Conservation (phyloP, 2,113 vertebrate genomes). For the Melanostigma gelatinosum region DNA sequence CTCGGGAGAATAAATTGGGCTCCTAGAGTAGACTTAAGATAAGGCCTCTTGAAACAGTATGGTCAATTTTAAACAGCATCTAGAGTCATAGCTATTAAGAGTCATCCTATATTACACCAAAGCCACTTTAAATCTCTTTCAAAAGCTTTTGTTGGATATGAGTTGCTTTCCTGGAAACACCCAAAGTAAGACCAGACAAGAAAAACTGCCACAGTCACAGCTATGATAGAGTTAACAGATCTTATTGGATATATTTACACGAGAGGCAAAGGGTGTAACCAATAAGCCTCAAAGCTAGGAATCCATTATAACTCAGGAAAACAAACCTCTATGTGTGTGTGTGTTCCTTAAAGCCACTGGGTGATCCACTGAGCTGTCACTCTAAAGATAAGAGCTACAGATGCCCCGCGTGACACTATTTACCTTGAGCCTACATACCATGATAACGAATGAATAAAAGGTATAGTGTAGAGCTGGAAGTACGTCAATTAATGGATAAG, state of each 20-base stretch:
- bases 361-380: conserved; percentile 50
- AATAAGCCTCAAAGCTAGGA: neutral
- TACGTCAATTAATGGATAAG: neutral
- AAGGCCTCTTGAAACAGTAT: neutral
- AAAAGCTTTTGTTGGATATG: neutral
- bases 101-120: neutral
- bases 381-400: conserved; percentile 25
- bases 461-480: too few relatives aligned
- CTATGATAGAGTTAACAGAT: neutral
- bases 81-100: neutral
- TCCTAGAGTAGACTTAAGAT: neutral
- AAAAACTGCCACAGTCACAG: conserved; percentile 1
- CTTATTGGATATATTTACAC: conserved; percentile 15
- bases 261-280: neutral
- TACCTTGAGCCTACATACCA: conserved; percentile 27
- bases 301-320: neutral
- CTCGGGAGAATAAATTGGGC: neutral
- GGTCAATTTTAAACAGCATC: neutral
- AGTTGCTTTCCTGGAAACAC: neutral
- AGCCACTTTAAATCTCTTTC: neutral
- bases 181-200: neutral
- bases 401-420: neutral
- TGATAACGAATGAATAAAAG: neutral
- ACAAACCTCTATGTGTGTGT: neutral
- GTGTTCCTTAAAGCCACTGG: conserved; percentile 27